Conservation (phyloP, 2,888 invertebrate genomes). For the Drosophila subsilvestris region DNA sequence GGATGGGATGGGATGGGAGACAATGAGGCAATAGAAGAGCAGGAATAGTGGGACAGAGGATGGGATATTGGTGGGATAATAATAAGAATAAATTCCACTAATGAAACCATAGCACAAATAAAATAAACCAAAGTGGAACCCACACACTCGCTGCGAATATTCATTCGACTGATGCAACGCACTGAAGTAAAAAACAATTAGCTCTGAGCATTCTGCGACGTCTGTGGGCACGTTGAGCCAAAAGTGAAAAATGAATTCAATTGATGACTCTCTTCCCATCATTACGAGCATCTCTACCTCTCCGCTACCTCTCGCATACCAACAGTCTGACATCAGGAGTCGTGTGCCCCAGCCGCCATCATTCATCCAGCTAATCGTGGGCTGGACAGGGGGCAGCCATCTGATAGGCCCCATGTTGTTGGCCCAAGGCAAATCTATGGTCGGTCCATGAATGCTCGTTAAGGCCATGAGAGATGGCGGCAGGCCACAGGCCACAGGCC, state of each 20-base stretch:
- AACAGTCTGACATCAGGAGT: constrained; percentile 17
- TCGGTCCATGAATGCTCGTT: not conserved
- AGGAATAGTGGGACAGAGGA: no score
- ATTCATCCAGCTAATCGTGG: constrained; percentile 42
- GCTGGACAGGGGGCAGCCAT: not conserved
- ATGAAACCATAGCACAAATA: no score
- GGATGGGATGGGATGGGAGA: no score
- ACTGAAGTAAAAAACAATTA: no score
- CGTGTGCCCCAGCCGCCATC: constrained; percentile 33
- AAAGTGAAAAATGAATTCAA: constrained; percentile 21
- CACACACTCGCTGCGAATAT: not conserved
- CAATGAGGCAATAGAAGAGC: no score
- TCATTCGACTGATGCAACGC: no score
- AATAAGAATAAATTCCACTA: no score
- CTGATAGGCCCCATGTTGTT: constrained; percentile 1
- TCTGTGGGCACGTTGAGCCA: not conserved
- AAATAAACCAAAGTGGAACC: no score
- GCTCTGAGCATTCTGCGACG: no score
- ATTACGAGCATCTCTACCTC: not conserved
- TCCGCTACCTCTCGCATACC: no score
- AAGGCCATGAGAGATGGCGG: constrained; percentile 3
- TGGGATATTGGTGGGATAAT: no score
- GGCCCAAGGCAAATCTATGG: not conserved
- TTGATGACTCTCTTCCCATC: constrained; percentile 1
- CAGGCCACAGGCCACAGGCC: not conserved